Conservation (phyloP, 2,888 invertebrate species). For the Trissoscelio sp. region DNA sequence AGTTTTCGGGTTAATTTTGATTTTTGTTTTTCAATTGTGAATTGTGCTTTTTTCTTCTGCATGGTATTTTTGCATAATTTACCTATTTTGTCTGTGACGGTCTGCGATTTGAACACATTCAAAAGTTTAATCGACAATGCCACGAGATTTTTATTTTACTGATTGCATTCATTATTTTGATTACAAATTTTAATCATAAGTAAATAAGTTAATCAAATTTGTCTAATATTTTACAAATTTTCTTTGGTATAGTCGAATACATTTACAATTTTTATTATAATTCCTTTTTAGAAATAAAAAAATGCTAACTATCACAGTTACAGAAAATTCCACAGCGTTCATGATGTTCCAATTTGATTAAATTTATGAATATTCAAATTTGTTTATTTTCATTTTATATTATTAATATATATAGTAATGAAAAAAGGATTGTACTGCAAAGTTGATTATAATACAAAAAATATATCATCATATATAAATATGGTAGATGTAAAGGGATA, state of each 20-base stretch:
- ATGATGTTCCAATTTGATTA: neutral
- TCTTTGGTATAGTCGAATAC: conserved; percentile 13
- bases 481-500: too few species aligned
- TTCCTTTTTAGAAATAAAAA: neutral
- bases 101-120: conserved; percentile 7
- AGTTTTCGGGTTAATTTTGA: conserved; percentile 6
- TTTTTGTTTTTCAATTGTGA: neutral
- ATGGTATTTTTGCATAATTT: conserved; percentile 48
- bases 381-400: neutral
- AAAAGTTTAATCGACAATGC: neutral
- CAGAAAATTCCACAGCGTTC: neutral
- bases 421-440: too few species aligned
- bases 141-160: conserved; percentile 31
- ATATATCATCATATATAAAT: too few species aligned
- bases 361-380: neutral
- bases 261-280: neutral
- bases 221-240: neutral
- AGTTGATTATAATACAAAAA: too few species aligned
- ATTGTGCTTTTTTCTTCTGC: conserved; percentile 37
- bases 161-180: neutral
- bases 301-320: neutral
- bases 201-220: neutral
- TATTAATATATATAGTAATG: neutral
- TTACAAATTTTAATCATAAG: neutral
- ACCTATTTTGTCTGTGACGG: conserved; percentile 57